Conservation (phyloP, 2,797 vertebrate species). For the Neomorphus geoffroyi region DNA sequence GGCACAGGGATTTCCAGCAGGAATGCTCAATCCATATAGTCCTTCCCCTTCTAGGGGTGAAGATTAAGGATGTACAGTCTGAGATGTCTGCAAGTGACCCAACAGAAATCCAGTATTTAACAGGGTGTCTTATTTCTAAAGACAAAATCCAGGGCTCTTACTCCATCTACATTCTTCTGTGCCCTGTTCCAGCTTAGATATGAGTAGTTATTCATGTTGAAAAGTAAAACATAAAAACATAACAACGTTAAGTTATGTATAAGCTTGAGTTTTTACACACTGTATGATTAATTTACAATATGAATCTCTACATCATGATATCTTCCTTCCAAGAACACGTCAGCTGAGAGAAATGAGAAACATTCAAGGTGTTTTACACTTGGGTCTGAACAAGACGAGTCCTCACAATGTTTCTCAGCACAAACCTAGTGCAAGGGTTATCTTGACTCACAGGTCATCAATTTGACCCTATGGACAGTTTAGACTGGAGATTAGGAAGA, state of each 20-base stretch:
- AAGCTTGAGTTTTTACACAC: too few species aligned
- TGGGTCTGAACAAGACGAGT: background rate
- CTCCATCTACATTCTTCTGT: background rate
- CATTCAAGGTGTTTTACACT: background rate
- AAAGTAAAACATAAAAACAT: background rate
- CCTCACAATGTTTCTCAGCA: background rate
- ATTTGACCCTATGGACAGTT: too few species aligned
- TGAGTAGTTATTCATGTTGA: background rate
- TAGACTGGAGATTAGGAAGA: too few species aligned
- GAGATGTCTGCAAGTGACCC: background rate
- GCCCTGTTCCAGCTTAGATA: background rate
- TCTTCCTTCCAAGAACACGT: background rate
- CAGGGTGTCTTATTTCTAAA: background rate
- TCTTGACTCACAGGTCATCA: background rate
- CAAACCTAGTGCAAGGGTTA: background rate
- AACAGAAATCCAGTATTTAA: background rate
- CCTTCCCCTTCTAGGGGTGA: background rate
- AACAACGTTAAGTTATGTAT: too few species aligned
- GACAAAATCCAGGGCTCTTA: background rate
- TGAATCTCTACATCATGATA: background rate
- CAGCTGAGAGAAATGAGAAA: background rate
- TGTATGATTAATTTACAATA: too few species aligned
- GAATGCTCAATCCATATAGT: background rate
- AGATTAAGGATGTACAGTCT: background rate
- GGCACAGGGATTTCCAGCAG: background rate